phyloP scores from a whole-genome alignment of 2,797 vertebrate species.

The Leptoclinus maculatus region DNA sequence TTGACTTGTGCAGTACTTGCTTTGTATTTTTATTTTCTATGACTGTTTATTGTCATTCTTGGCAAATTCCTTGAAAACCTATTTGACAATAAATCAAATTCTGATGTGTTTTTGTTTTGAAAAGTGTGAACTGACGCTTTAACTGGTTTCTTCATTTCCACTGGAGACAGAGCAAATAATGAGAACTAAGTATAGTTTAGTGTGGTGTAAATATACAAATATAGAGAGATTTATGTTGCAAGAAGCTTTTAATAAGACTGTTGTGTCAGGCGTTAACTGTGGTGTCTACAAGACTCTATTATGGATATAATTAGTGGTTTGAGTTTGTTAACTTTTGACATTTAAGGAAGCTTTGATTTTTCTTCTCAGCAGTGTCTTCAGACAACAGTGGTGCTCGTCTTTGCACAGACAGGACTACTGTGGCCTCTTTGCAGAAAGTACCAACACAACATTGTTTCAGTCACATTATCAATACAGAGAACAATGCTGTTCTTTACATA shows the following conservation, averaged over 20 bases:
- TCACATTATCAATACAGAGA: not conserved
- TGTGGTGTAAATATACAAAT: not conserved
- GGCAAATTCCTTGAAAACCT: not conserved
- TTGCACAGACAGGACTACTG: not conserved
- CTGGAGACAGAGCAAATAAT: not conserved
- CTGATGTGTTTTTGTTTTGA: not conserved
- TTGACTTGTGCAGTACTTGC: not conserved
- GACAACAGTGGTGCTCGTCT: not conserved
- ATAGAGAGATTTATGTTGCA: not conserved
- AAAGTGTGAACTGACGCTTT: not conserved
- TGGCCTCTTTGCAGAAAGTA: slow-evolving; percentile 1
- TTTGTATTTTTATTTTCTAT: not conserved
- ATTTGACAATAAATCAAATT: not conserved
- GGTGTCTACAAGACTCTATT: not conserved
- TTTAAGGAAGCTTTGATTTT: slow-evolving; percentile 6
- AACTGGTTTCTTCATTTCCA: not conserved
- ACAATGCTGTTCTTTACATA: not conserved
- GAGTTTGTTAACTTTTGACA: slow-evolving; percentile 3
- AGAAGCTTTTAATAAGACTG: not conserved
- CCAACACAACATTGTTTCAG: not conserved
- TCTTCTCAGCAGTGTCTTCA: slow-evolving; percentile 14
- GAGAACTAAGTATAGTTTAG: not conserved
- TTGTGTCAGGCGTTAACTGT: not conserved
- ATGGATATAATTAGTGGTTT: slow-evolving; percentile 24
- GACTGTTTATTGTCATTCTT: not conserved